Evolutionary conservation across 2,797 vertebrate species (phyloP).

Genomic region (Channallabes apus): DNA sequence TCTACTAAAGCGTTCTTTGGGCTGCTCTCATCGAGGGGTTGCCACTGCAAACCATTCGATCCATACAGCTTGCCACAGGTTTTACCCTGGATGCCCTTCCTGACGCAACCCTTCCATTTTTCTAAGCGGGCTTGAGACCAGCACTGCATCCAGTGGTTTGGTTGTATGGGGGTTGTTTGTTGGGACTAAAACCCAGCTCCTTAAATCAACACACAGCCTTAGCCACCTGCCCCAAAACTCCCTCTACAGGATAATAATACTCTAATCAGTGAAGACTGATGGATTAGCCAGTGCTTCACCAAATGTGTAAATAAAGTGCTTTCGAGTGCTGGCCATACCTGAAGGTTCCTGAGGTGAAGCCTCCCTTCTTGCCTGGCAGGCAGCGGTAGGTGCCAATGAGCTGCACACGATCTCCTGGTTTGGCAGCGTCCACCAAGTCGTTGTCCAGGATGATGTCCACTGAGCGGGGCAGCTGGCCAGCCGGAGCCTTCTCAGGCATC

Average conservation of each 20-base stretch:
- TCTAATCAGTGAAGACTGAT: background rate
- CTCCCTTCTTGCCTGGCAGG: constrained; percentile 91
- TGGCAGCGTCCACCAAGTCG: constrained; percentile 90
- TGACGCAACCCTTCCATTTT: too few species aligned
- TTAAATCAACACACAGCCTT: too few species aligned
- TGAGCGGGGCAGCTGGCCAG: constrained; percentile 93
- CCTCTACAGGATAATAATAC: background rate
- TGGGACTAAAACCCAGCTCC: too few species aligned
- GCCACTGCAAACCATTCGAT: too few species aligned
- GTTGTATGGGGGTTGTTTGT: too few species aligned
- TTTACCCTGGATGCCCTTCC: too few species aligned
- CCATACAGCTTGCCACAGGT: too few species aligned
- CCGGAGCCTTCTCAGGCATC: constrained; percentile 98
- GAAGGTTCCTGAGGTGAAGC: constrained; percentile 94
- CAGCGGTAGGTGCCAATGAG: constrained; percentile 94
- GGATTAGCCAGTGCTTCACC: background rate
- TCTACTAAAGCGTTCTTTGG: background rate
- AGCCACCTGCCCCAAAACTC: too few species aligned
- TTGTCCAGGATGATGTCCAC: constrained; percentile 94
- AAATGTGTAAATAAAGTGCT: background rate
- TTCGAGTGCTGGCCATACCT: constrained; percentile 69
- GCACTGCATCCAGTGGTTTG: too few species aligned
- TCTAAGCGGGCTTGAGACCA: too few species aligned
- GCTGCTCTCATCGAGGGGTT: too few species aligned
- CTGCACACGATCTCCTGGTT: constrained; percentile 93